Conservation (phyloP, 2,113 vertebrate species). For the Fulmarus glacialis region DNA sequence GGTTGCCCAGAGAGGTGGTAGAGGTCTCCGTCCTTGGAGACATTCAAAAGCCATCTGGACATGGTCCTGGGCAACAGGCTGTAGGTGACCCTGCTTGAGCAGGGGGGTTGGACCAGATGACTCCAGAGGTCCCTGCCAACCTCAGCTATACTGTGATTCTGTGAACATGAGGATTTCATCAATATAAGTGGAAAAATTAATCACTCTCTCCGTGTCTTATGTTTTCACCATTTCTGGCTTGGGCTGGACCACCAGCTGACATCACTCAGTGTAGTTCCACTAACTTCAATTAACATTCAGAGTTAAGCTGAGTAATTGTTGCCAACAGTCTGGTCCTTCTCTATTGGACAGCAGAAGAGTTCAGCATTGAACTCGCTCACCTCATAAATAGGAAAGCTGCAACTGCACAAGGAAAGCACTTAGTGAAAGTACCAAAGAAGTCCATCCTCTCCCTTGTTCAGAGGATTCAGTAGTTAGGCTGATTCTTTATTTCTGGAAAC, state of each 20-base stretch:
- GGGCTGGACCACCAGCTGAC: neutral
- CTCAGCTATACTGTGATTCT: neutral
- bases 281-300: neutral
- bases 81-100: neutral
- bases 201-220: neutral
- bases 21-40: neutral
- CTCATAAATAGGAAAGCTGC: neutral
- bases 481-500: neutral
- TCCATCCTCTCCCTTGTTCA: neutral
- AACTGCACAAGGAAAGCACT: neutral
- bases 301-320: neutral
- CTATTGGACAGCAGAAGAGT: neutral
- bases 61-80: neutral
- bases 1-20: neutral
- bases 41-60: neutral
- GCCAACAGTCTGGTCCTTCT: neutral
- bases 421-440: neutral
- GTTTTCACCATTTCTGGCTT: neutral
- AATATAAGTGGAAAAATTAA: neutral
- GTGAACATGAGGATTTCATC: neutral
- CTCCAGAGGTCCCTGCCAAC: neutral
- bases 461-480: neutral
- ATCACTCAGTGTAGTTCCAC: neutral
- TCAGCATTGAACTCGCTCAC: neutral
- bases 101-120: neutral